Evolutionary conservation across 2,888 invertebrate genomes (phyloP), one percentile per base, ranked within the genome.

Genomic region (Chrysolina americana): DNA sequence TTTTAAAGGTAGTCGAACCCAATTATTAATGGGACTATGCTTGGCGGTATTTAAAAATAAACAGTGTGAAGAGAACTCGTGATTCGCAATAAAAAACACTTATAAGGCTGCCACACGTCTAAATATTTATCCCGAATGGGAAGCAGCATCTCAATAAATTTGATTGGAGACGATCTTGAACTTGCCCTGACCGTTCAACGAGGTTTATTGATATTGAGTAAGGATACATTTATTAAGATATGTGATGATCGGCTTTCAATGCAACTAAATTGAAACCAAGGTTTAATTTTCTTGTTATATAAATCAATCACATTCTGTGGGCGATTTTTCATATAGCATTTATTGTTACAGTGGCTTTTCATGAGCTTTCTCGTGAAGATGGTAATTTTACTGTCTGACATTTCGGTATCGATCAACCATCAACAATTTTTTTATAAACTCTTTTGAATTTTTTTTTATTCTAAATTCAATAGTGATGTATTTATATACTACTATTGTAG

Each of bases 131-230:
- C 36, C 71, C 73, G 50, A 71, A 76, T 73, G 73, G 64, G 70
- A 70, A 68, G 44, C 48, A 68, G 72, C 65, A 68, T 73, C 70
- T 48, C 47, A 68, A 65, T 74, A 71, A 73, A 75, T 73, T 73
- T 53, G 47, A 71, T 47, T 64, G 36, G 64, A 65, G 65, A 73
- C 70, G 78, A 71, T 76, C 76, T 78, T 78, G 78, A 78, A 78
- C 78, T 78, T 75, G 69, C 36, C 47, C 21, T 74, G 78, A 76
- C 78, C 78, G 65, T 65, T 78, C 75, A 68, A 73, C 53, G 50
- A 70, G 53, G 44, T 71, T 64, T 66, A 68, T 70, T 64, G 41
- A 64, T 71, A 59, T 59, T 59, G 59, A 36, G 59, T 36, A 59
- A 59, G 59, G 59, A 59, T 28, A 59, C 6, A 59, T 59, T 23